Conservation (phyloP, 1,140 invertebrate species). For the Geopemphigus sp. region DNA sequence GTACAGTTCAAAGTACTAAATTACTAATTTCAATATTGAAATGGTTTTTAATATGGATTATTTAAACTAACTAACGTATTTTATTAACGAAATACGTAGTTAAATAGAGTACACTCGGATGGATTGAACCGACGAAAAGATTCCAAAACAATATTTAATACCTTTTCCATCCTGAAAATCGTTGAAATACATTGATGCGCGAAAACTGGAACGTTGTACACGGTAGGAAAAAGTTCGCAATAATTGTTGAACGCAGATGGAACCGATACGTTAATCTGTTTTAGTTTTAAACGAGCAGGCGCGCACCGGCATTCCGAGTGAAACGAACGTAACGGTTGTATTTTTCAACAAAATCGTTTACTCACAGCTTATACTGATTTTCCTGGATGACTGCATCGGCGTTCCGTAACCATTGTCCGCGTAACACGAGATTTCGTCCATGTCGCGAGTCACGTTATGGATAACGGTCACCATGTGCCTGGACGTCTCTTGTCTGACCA, state of each 20-base stretch:
- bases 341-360: too few relatives aligned
- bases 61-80: too few relatives aligned
- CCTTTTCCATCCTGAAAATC: too few relatives aligned
- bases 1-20: too few relatives aligned
- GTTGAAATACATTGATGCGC: neutral
- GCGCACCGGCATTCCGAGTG: neutral
- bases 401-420: slow-evolving; percentile 81
- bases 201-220: neutral
- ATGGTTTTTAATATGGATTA: too few relatives aligned
- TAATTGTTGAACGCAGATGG: neutral
- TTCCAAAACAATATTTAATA: too few relatives aligned
- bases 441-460: slow-evolving; percentile 75
- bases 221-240: neutral
- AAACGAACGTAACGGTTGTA: neutral
- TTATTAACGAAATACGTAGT: too few relatives aligned
- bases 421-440: slow-evolving; percentile 79
- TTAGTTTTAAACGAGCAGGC: neutral
- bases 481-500: slow-evolving; percentile 72
- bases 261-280: neutral
- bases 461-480: slow-evolving; percentile 78
- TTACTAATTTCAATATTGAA: too few relatives aligned
- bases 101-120: too few relatives aligned
- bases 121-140: too few relatives aligned
- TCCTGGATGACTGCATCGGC: slow-evolving; percentile 74
- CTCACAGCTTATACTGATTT: slow-evolving; percentile 77